Percentiles rank a stretch among this genome's conserved stretches.
Evolutionary conservation across 2,113 vertebrate species (phyloP).

Genomic region (Smithornis capensis): DNA sequence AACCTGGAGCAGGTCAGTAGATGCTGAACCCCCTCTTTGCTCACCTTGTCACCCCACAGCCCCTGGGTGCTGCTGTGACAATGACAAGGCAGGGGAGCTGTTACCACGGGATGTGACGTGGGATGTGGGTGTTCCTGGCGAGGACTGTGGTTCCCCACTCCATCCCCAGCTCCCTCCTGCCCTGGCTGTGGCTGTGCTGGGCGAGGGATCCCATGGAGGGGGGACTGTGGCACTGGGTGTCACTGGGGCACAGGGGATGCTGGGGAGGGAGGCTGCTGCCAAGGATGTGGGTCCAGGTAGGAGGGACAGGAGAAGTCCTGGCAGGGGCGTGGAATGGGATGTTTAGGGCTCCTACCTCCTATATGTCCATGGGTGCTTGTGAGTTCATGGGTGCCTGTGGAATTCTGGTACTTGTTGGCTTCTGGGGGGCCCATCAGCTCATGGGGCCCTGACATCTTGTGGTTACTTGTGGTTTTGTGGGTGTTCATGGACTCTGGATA

Average conservation of each 20-base stretch:
- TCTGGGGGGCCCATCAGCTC: neutral
- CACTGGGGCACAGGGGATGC: neutral
- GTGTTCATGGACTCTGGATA: neutral
- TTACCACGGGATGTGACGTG: neutral
- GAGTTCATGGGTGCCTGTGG: neutral
- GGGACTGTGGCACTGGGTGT: neutral
- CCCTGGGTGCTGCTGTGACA: neutral
- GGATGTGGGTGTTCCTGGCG: neutral
- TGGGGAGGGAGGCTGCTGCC: neutral
- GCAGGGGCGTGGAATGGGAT: rapidly evolving
- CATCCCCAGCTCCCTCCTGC: neutral
- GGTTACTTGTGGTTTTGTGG: neutral
- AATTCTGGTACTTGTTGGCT: neutral
- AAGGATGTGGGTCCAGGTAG: neutral
- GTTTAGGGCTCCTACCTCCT: neutral
- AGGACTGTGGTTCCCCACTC: neutral
- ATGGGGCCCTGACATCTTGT: rapidly evolving
- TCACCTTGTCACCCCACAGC: rapidly evolving
- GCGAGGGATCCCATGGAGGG: neutral
- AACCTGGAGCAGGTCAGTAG: slow-evolving; percentile 26
- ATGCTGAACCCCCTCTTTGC: neutral
- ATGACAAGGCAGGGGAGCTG: neutral
- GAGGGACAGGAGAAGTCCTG: too few species aligned
- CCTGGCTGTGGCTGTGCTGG: rapidly evolving
- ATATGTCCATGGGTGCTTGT: neutral